These are phyloP conservation scores for Loripinus fragilis DNA, from an alignment of 2,888 invertebrate species.

Conservation along the genomic window DNA sequence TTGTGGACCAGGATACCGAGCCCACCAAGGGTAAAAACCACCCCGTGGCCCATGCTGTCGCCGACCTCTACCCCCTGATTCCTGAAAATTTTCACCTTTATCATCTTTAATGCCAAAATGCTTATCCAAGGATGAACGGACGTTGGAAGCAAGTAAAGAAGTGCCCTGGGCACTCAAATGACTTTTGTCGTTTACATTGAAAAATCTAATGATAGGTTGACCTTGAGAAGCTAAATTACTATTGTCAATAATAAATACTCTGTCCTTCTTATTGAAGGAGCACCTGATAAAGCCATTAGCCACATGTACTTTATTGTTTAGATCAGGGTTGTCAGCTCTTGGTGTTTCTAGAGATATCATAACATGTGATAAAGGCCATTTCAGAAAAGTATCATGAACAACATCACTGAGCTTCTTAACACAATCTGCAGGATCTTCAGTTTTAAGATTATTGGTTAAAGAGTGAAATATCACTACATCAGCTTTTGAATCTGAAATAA, in stretches of 20 bases:
- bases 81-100: background rate
- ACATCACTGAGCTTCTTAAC: background rate
- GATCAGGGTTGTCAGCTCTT: background rate
- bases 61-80: background rate
- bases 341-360: background rate
- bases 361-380: background rate
- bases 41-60: background rate
- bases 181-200: background rate
- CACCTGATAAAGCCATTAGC: background rate
- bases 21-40: background rate
- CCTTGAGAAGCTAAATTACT: background rate
- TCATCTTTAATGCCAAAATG: background rate
- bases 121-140: background rate
- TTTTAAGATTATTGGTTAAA: background rate
- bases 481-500: background rate
- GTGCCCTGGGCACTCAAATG: background rate
- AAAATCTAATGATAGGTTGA: background rate
- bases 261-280: background rate
- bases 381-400: background rate
- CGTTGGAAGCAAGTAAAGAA: background rate
- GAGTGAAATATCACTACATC: background rate
- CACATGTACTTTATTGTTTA: background rate
- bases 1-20: conserved; percentile 3
- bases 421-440: background rate
- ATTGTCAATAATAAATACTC: background rate